A percentile compares a stretch with the other conserved stretches of the same genome.
Evolutionary conservation across 2,888 invertebrate species (phyloP).

Genomic region (Melinaea menophilus): DNA sequence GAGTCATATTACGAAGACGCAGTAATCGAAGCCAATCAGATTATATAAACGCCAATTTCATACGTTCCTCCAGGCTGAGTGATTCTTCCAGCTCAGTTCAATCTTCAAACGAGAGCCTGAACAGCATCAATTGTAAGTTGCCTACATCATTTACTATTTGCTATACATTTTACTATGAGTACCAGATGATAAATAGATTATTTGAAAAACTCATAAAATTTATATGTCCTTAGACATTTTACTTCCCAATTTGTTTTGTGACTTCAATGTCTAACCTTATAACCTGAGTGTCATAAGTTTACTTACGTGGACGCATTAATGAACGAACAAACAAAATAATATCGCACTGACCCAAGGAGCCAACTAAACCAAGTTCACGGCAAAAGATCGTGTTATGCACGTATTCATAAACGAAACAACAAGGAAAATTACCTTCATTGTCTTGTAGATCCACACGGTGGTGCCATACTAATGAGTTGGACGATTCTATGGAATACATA

Average conservation of each 20-base stretch:
- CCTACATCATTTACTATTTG: background rate
- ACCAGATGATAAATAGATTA: too few relatives aligned
- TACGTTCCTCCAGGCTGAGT: constrained; percentile 73
- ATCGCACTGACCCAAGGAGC: background rate
- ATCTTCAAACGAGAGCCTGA: constrained; percentile 60
- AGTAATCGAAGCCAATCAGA: constrained; percentile 82
- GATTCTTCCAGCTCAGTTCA: constrained; percentile 52
- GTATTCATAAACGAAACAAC: constrained; percentile 27
- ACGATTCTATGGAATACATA: constrained; percentile 30
- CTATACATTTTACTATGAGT: background rate
- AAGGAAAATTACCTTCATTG: constrained; percentile 40
- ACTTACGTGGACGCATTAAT: too few relatives aligned
- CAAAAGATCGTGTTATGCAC: constrained; percentile 24
- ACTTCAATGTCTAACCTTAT: too few relatives aligned
- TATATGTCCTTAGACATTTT: background rate
- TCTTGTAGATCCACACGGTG: constrained; percentile 30
- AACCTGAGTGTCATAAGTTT: too few relatives aligned
- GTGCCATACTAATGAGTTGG: constrained; percentile 31
- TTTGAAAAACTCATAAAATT: background rate
- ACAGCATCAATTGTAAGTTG: constrained; percentile 58
- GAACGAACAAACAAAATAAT: too few relatives aligned
- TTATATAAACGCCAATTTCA: constrained; percentile 98
- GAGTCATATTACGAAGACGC: constrained; percentile 86
- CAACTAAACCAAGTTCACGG: constrained; percentile 12
- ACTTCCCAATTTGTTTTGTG: too few relatives aligned